Evolutionary conservation across 1,140 invertebrate species (phyloP), one percentile per base, ranked within the genome.

Genomic region (Drosophila erecta): DNA sequence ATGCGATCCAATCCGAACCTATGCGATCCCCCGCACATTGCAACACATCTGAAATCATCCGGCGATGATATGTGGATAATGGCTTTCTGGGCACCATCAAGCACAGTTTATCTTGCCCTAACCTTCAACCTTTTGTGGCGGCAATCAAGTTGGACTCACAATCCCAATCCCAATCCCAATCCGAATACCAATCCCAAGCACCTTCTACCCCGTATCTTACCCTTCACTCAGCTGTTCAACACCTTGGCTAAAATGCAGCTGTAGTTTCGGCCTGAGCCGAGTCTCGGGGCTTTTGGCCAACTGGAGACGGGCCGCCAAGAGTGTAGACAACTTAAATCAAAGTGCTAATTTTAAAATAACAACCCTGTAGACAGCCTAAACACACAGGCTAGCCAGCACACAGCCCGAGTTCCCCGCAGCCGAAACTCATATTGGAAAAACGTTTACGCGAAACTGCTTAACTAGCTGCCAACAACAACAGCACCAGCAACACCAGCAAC

Each of bases 301-400:
- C 69, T 81, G 87, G 79, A 86, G 81, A 86, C 81, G 85, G 79
- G 83, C 83, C 83, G 83, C 81, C 81, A 75, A 76, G 79, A 89
- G 84, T 87, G 84, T 87, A 87, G 84, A 87, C 84, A 87, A 83
- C 84, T 87, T 86, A 86, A 89, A 87, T 87, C 84, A 87, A 87
- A 87, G 84, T 87, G 84, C 84, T 87, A 89, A 87, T 87, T 87
- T 87, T 89, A 87, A 87, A 87, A 86, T 86, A 86, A 86, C 83
- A 86, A 83, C 83, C 83, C 84, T 86, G 81, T 66, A 86, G 81
- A 86, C 81, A 86, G 81, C 81, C 83, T 86, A 86, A 86, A 86
- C 83, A 86, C 79, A 87, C 84, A 86, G 81, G 64, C 81, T 43
- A 38, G 60, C 64, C 60, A 66, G 41, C 30, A 30, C 30, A 76